Evolutionary conservation across 2,888 invertebrate genomes (phyloP).

Genomic region (Pachycephus smyrnensis): DNA sequence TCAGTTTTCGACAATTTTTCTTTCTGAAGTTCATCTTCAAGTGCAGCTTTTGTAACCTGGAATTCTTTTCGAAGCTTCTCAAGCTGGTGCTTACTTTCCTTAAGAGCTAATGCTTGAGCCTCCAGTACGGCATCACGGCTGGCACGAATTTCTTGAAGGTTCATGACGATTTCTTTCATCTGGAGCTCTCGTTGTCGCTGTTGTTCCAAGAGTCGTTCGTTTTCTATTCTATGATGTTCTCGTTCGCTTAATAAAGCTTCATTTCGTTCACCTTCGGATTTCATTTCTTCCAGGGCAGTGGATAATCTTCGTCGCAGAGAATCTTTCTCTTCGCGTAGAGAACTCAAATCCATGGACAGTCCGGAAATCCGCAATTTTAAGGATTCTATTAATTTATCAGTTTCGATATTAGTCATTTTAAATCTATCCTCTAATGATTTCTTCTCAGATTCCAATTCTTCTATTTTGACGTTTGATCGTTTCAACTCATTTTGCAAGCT

Average conservation of each 20-base stretch:
- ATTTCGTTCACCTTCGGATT: background rate
- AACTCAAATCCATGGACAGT: background rate
- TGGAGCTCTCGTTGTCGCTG: constrained; percentile 36
- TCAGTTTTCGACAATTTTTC: background rate
- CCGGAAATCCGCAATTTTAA: background rate
- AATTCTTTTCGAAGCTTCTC: constrained; percentile 33
- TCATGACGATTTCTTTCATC: constrained; percentile 48
- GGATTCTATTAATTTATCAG: background rate
- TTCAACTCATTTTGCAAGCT: background rate
- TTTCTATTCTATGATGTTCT: background rate
- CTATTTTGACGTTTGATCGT: background rate
- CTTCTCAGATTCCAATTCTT: background rate
- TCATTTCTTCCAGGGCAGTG: background rate
- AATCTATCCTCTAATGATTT: background rate
- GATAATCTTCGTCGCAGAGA: constrained; percentile 36
- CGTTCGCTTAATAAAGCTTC: background rate
- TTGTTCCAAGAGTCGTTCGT: background rate
- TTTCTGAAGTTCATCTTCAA: background rate
- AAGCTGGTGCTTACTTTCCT: constrained; percentile 38
- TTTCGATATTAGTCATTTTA: constrained; percentile 15
- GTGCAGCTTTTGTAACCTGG: background rate
- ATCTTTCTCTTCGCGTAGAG: background rate
- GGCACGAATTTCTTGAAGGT: constrained; percentile 45
- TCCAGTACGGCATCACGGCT: constrained; percentile 46
- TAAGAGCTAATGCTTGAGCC: constrained; percentile 43